Conservation (phyloP, 1,140 invertebrate genomes). For the Brachionus calyciflorus region DNA sequence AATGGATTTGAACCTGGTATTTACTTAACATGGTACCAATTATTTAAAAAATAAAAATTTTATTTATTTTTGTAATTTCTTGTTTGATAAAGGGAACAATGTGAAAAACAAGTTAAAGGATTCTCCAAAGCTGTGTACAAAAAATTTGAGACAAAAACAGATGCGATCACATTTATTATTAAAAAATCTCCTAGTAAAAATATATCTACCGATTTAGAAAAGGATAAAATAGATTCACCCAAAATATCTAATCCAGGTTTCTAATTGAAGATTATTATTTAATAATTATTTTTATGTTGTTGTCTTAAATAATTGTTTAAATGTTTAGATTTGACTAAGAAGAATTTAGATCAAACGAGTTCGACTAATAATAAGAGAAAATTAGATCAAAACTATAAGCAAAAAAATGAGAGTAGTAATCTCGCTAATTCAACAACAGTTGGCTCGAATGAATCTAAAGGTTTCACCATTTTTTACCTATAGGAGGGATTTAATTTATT, state of each 20-base stretch:
- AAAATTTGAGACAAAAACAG: slow-evolving; percentile 37
- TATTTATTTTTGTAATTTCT: background rate
- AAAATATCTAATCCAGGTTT: slow-evolving; percentile 4
- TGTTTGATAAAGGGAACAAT: slow-evolving; percentile 25
- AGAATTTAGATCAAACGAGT: background rate
- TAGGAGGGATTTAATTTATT: background rate
- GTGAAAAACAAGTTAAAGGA: slow-evolving; percentile 32
- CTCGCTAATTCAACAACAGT: background rate
- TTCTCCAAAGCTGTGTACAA: slow-evolving; percentile 44
- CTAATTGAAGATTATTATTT: background rate
- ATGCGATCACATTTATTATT: slow-evolving; percentile 8
- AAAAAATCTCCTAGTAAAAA: slow-evolving; percentile 1
- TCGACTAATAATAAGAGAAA: background rate
- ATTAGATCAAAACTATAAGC: background rate
- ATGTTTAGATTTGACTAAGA: slow-evolving; percentile 21
- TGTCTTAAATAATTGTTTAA: too few relatives aligned
- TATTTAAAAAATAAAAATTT: background rate
- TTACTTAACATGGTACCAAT: slow-evolving; percentile 20
- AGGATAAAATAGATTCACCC: background rate
- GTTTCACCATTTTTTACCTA: slow-evolving; percentile 27
- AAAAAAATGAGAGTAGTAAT: background rate
- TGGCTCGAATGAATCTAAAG: slow-evolving; percentile 6
- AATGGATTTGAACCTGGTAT: slow-evolving; percentile 25
- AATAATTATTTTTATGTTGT: background rate
- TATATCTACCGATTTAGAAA: background rate